These are phyloP conservation scores for Cephonodes hylas DNA, from an alignment of 2,888 invertebrate species.

Conservation along the genomic window DNA sequence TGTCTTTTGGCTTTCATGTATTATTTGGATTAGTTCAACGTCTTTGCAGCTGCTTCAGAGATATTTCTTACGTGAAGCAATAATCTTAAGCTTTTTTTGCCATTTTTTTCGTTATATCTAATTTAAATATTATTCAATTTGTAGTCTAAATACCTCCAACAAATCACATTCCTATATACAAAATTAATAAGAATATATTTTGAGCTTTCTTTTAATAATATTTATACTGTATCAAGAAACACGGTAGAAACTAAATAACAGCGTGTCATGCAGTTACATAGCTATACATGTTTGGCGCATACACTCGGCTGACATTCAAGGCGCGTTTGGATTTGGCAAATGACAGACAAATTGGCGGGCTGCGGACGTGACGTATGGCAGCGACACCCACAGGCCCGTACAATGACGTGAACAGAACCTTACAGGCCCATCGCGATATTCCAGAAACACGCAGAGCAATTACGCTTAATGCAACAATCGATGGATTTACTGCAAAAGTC, in stretches of 20 bases:
- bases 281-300: background rate
- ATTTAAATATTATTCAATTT: too few relatives aligned
- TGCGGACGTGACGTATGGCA: conserved; percentile 61
- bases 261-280: background rate
- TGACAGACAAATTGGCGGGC: conserved; percentile 67
- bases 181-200: too few relatives aligned
- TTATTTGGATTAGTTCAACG: too few relatives aligned
- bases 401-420: background rate
- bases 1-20: too few relatives aligned
- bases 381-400: conserved; percentile 40
- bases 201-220: too few relatives aligned
- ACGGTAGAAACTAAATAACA: background rate
- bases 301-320: conserved; percentile 46
- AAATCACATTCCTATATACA: too few relatives aligned
- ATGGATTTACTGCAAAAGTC: background rate
- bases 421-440: background rate
- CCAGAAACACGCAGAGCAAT: background rate
- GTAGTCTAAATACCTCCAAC: too few relatives aligned
- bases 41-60: too few relatives aligned
- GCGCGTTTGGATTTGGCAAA: conserved; percentile 65
- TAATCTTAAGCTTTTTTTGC: too few relatives aligned
- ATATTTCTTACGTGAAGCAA: too few relatives aligned
- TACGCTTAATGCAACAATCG: background rate
- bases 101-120: too few relatives aligned
- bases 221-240: too few relatives aligned